A percentile compares a stretch with the other conserved stretches of the same genome.
These are phyloP conservation scores for Sinelater perroti DNA, from an alignment of 2,888 invertebrate genomes.

Conservation along the genomic window DNA sequence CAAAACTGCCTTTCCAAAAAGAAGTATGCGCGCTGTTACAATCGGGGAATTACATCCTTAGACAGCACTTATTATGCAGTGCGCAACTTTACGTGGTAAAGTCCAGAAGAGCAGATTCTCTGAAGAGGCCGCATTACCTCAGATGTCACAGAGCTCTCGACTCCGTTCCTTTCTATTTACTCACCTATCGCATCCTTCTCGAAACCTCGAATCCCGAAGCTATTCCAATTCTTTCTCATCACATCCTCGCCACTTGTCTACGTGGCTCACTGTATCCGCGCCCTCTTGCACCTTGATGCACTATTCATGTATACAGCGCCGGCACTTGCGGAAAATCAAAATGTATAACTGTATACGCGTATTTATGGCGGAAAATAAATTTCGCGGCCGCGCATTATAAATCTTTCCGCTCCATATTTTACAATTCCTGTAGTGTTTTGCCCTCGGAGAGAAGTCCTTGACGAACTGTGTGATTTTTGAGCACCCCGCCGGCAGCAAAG, in stretches of 20 bases:
- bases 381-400: neutral
- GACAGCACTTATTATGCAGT: slow-evolving; percentile 6
- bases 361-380: slow-evolving; percentile 13
- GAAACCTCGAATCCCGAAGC: slow-evolving; percentile 27
- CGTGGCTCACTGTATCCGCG: slow-evolving; percentile 16
- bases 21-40: neutral
- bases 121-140: slow-evolving; percentile 21
- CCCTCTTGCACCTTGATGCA: slow-evolving; percentile 31
- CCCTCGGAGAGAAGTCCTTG: neutral
- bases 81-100: slow-evolving; percentile 16
- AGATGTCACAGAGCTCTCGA: slow-evolving; percentile 27
- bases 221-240: slow-evolving; percentile 26
- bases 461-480: too few species aligned
- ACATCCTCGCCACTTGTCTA: slow-evolving; percentile 25
- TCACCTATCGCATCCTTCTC: slow-evolving; percentile 22
- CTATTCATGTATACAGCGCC: slow-evolving; percentile 31
- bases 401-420: slow-evolving; percentile 5
- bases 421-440: slow-evolving; percentile 1
- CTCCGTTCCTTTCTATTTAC: slow-evolving; percentile 24
- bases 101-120: slow-evolving; percentile 19
- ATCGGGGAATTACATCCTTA: neutral
- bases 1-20: too few species aligned
- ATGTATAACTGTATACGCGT: slow-evolving; percentile 28
- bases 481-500: too few species aligned
- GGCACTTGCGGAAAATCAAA: slow-evolving; percentile 28